Percentiles rank a stretch among this genome's conserved stretches.
These are phyloP conservation scores for Pollenia amentaria DNA, from an alignment of 2,888 invertebrate genomes.

Conservation along the genomic window DNA sequence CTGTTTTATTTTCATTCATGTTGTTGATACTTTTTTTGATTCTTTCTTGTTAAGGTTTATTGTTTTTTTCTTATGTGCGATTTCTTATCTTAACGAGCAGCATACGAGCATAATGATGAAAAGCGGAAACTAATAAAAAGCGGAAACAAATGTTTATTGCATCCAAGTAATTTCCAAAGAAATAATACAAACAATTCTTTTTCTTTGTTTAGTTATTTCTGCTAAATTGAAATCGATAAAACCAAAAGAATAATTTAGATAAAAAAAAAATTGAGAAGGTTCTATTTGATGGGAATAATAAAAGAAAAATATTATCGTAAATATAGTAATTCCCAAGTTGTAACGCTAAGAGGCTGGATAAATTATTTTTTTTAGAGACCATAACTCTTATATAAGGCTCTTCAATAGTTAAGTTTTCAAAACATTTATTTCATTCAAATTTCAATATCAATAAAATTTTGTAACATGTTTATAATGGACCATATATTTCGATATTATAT, in stretches of 20 bases:
- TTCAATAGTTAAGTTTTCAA: no score
- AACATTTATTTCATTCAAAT: no score
- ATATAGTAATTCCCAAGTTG: neutral
- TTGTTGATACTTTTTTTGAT: neutral
- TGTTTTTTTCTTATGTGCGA: constrained; percentile 40
- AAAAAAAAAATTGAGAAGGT: neutral
- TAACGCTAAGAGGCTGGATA: neutral
- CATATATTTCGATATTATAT: no score
- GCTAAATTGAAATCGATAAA: constrained; percentile 63
- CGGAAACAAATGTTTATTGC: constrained; percentile 63
- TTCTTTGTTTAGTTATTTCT: constrained; percentile 9
- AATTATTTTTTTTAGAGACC: neutral
- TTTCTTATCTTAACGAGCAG: constrained; percentile 72
- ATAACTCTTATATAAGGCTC: no score
- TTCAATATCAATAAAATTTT: no score
- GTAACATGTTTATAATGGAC: no score
- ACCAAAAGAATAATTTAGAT: constrained; percentile 33
- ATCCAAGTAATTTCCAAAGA: constrained; percentile 44
- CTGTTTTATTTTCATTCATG: constrained; percentile 16
- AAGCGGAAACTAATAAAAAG: constrained; percentile 69
- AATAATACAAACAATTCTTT: constrained; percentile 8
- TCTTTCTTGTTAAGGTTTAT: neutral
- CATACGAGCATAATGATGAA: constrained; percentile 62
- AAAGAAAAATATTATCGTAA: neutral
- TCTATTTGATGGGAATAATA: neutral